Percentiles rank a stretch among this genome's conserved stretches.
These are phyloP conservation scores for Heliopora coerulea DNA, from an alignment of 92 coral and sea anemone species.

Conservation along the genomic window DNA sequence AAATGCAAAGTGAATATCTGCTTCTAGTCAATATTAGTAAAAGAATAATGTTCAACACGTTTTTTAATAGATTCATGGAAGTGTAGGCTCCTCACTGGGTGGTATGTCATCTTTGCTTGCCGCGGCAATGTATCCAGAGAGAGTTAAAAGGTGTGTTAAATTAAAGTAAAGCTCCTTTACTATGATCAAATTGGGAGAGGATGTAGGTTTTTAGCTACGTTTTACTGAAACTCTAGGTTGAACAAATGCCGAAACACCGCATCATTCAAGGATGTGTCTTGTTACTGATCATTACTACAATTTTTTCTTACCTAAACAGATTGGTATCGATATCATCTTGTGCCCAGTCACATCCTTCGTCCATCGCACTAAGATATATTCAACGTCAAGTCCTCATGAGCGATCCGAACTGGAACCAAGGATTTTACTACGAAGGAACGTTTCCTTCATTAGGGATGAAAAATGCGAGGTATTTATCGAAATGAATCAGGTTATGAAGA, in stretches of 20 bases:
- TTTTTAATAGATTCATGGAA: constrained; percentile 67
- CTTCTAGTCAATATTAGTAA: too few relatives aligned
- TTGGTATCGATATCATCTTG: constrained; percentile 89
- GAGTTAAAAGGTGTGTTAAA: constrained; percentile 68
- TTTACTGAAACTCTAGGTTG: neutral
- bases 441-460: constrained; percentile 95
- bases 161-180: too few relatives aligned
- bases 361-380: constrained; percentile 89
- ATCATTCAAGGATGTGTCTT: neutral
- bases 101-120: constrained; percentile 85
- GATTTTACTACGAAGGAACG: constrained; percentile 77
- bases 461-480: constrained; percentile 67
- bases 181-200: too few relatives aligned
- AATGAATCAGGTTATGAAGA: neutral
- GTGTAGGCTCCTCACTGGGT: constrained; percentile 88
- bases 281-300: neutral
- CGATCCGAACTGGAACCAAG: constrained; percentile 92
- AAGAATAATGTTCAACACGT: neutral
- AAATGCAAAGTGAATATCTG: too few relatives aligned
- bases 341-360: constrained; percentile 93
- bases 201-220: too few relatives aligned
- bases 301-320: constrained; percentile 41
- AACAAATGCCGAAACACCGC: too few relatives aligned
- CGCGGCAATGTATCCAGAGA: constrained; percentile 79
- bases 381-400: constrained; percentile 95